phyloP scores from a whole-genome alignment of 2,113 vertebrate species.

The Corythornis madagascariensis region DNA sequence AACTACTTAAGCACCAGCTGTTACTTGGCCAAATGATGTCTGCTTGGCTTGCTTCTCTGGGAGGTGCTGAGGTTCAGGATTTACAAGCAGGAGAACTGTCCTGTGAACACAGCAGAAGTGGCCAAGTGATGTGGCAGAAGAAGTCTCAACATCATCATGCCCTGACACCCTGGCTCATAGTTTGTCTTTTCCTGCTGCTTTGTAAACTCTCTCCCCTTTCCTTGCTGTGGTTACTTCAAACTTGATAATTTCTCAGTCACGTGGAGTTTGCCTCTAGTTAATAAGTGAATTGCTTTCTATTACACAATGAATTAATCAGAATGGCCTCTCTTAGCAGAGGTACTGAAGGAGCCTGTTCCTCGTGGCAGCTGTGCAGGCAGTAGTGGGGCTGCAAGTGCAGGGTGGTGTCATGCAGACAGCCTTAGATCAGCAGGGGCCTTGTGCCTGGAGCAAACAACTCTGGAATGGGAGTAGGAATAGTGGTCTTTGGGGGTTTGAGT shows the following conservation, averaged over 20 bases:
- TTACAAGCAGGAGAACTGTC: not conserved
- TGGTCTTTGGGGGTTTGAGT: not conserved
- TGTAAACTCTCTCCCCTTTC: not conserved
- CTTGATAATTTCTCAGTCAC: not conserved
- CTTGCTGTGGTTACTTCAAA: not conserved
- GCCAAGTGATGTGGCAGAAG: not conserved
- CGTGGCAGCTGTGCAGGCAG: not conserved
- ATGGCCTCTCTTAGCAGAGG: not conserved
- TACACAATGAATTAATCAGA: not conserved
- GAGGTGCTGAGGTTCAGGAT: not conserved
- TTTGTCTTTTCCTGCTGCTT: not conserved
- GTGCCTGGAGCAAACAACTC: not conserved
- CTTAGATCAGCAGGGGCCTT: not conserved
- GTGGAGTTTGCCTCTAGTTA: too few species aligned
- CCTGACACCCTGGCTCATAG: not conserved
- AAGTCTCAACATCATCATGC: not conserved
- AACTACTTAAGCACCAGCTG: not conserved
- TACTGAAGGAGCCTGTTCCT: conserved; percentile 13
- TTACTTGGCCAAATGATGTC: not conserved
- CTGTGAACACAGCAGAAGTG: not conserved
- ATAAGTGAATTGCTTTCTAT: conserved; percentile 16
- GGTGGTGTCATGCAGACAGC: not conserved
- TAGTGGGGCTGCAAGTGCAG: not conserved
- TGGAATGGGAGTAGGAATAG: not conserved
- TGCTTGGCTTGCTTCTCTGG: not conserved